Evolutionary conservation across 2,888 invertebrate species (phyloP), one percentile per base, ranked within the genome.

Genomic region (Myopa tessellatipennis): DNA sequence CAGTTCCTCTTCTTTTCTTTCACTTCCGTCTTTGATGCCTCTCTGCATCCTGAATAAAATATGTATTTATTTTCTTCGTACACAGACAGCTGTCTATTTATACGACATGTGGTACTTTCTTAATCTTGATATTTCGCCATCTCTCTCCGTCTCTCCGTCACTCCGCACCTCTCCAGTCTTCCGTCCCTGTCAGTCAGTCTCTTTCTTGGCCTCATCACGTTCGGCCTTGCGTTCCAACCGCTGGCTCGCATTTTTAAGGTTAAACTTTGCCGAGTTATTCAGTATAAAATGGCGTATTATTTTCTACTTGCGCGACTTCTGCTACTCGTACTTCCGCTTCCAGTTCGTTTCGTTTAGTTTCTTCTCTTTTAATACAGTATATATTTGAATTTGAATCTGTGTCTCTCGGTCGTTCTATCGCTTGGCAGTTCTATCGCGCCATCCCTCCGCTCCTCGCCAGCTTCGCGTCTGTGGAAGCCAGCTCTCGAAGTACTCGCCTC

Each of bases 211-310:
- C 10, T 55, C n/a, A n/a, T 38, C 45, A 34, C 55, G 55, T 60
- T 71, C 71, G 58, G 36, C 65, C 65, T 65, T 65, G 65, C 36
- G 36, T 18, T 65, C 52, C 26, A 45, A 45, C n/a, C 40, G 18
- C 65, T 26, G 8, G 61, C 61, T 77, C 60, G 34, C 73, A 77
- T 65, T 76, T 73, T 74, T 60, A 74, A 65, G 74, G 70, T 74
- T 77, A 77, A 77, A 70, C 70, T 80, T 77, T 75, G 58, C 67
- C 67, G 60, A 79, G 77, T 79, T 78, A 79, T 79, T 79, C 79
- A 81, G 79, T 78, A 80, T 71, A 79, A 79, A 80, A 79, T 80
- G 79, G 78, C 72, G 79, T 79, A 79, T 81, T 80, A 79, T 81
- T 79, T 80, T 79, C 79, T 77, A 79, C 79, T 80, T 79, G 81